Base-by-base conservation (phyloP, 1,140 invertebrate species). In the Bombyx mandarina region DNA sequence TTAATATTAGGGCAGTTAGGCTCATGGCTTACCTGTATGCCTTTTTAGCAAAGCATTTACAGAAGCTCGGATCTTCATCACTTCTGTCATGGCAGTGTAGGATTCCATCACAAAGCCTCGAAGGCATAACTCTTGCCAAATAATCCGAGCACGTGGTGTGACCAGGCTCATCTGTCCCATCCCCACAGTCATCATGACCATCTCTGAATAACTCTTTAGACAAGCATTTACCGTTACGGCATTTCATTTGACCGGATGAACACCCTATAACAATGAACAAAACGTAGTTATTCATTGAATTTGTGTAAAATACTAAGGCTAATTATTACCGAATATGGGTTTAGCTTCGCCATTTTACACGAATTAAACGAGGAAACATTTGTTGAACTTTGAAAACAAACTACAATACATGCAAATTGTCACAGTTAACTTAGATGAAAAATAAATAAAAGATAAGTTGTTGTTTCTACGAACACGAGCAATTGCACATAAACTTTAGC, bases 31-130 rank as follows among this genome's bases (percentile, higher is more conserved):
- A 88, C 74, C 67, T 79, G 51, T 67, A 80, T 48, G 61, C 67
- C 46, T 70, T 62, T 18, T 77, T 79, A n/a, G 80, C 75, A 10
- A 83, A 90, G 74, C 93, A 94, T 12, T 86, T 80, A 66, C 94
- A 95, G 6, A 88, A 79, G 44, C 83, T 73, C 0, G 90, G 90
- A 58, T 90, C 89, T 79, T 97, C 96, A 75, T 97, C 96, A 43
- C 89, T 91, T 68, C 93, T 92, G 73, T 97, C 95, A 49, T 88
- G 86, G 73, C 96, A 97, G 74, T 97, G 92, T 35, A 93, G 83
- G 6, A 92, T 87, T 7, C 94, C 93, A 79, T 97, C 94, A 75
- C 96, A 97, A 43, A 96, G 81, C 57, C 90, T 90, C 5, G 89
- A 81, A 7, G 92, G 91, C 62, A 89, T 77, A 0, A 92, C 91